These are phyloP conservation scores for Drosophila willistoni DNA, from an alignment of 1,140 invertebrate species.

Conservation along the genomic window DNA sequence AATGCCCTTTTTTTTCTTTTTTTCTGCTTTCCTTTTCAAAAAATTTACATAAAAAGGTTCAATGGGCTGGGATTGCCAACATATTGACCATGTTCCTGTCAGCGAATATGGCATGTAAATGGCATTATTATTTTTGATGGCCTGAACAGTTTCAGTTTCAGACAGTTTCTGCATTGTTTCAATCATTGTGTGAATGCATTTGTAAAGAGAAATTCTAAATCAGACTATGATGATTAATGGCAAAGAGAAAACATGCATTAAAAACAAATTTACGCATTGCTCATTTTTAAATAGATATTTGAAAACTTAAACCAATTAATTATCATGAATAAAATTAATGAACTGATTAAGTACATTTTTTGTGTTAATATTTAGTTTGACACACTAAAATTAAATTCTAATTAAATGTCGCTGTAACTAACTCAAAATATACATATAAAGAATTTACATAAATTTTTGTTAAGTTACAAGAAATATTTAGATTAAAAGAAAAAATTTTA, in stretches of 20 bases:
- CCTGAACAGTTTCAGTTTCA: not conserved
- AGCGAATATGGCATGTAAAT: slow-evolving; percentile 22
- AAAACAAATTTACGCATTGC: no score
- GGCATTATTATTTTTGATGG: slow-evolving; percentile 23
- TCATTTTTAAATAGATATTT: no score
- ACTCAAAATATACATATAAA: no score
- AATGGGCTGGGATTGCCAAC: not conserved
- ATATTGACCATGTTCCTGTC: slow-evolving; percentile 1
- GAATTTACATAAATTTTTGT: no score
- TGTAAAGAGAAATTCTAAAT: not conserved
- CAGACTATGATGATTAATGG: not conserved
- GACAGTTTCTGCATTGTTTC: not conserved
- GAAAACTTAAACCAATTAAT: no score
- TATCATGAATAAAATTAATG: no score
- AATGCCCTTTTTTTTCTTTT: not conserved
- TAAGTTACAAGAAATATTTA: no score
- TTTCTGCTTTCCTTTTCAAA: not conserved
- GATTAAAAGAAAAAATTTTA: no score
- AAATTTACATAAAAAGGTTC: slow-evolving; percentile 22
- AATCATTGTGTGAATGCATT: not conserved
- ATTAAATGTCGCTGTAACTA: no score
- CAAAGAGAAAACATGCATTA: not conserved
- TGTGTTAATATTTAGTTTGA: no score
- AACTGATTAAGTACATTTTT: no score
- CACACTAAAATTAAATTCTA: no score